Evolutionary conservation across 2,888 invertebrate species (phyloP), one percentile per base, ranked within the genome.

Genomic region (Aleiodes leptofemur): DNA sequence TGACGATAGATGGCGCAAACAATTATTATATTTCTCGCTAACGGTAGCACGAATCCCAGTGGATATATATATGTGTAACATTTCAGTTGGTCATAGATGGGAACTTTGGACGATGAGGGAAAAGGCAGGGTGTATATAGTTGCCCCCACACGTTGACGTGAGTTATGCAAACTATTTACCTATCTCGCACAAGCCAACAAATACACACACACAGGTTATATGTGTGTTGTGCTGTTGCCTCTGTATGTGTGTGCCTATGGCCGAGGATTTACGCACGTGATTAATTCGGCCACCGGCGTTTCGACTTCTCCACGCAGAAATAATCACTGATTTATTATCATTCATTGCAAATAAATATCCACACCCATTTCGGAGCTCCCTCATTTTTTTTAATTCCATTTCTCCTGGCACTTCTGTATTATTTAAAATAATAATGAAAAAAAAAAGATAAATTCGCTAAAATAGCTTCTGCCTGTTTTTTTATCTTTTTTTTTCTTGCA

Each of bases 161-260:
- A 80, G 77, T 79, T 79, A 79, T 80, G 80, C 80, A 79, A 80
- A 80, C 80, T 80, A 80, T 80, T 80, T 80, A 78, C 78, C 80
- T 78, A 78, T 79, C 78, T 77, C 76, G 79, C 73, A 66, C 73
- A 78, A 77, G 68, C 73, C 59, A 64, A 51, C 66, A 66, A 55
- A 56, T 69, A 38, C 50, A 69, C 78, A 69, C 55, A 0, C 2
- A 23, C 23, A 23, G 23, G 23, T 23, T 23, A 23, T 23, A 2
- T 23, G 2, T 23, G 23, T 1, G 23, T 23, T 23, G 1, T 23
- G 2, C 23, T 23, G 23, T 23, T 23, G 23, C 23, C 23, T 23
- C n/a, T n/a, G n/a, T n/a, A n/a, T n/a, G 23, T 23, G 23, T 55
- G 71, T 50, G 73, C 72, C 72, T 74, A 74, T 76, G 73, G 77